These are phyloP conservation scores for Torymus texanus DNA, from an alignment of 2,888 invertebrate genomes.

Conservation along the genomic window DNA sequence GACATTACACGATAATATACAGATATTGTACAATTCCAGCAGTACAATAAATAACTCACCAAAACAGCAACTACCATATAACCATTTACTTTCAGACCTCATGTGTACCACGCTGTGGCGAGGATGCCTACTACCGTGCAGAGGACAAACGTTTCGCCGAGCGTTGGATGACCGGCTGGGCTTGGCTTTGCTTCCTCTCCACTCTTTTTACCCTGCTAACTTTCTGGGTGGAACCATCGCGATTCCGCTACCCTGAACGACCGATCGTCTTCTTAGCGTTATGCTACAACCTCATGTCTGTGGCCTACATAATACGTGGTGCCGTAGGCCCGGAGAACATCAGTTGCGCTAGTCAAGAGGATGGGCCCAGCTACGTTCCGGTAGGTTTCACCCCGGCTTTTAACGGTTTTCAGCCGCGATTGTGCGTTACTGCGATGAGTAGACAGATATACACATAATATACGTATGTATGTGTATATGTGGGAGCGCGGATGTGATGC, in stretches of 20 bases:
- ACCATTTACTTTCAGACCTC: constrained; percentile 64
- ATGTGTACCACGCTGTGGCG: constrained; percentile 80
- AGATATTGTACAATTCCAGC: no score
- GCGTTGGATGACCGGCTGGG: constrained; percentile 86
- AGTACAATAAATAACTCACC: no score
- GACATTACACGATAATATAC: no score
- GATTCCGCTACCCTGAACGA: constrained; percentile 95
- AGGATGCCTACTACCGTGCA: constrained; percentile 82
- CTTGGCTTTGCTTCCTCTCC: constrained; percentile 86
- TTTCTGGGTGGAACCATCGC: constrained; percentile 90
- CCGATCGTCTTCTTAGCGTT: constrained; percentile 93
- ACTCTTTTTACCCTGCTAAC: constrained; percentile 90
- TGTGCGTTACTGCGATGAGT: background rate
- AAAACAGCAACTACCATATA: no score
- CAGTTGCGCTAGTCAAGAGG: constrained; percentile 73
- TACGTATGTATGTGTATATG: no score
- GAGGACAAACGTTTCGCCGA: constrained; percentile 83
- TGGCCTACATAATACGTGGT: constrained; percentile 84
- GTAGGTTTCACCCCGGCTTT: constrained; percentile 58
- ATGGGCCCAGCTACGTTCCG: constrained; percentile 74
- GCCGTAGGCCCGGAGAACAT: constrained; percentile 76
- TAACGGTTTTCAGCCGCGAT: background rate
- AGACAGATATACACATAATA: no score
- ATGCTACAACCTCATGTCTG: constrained; percentile 88
- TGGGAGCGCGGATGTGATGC: no score